Percentiles rank a stretch among this genome's conserved stretches.
Evolutionary conservation across 2,888 invertebrate genomes (phyloP).

Genomic region (Nomada fucata): DNA sequence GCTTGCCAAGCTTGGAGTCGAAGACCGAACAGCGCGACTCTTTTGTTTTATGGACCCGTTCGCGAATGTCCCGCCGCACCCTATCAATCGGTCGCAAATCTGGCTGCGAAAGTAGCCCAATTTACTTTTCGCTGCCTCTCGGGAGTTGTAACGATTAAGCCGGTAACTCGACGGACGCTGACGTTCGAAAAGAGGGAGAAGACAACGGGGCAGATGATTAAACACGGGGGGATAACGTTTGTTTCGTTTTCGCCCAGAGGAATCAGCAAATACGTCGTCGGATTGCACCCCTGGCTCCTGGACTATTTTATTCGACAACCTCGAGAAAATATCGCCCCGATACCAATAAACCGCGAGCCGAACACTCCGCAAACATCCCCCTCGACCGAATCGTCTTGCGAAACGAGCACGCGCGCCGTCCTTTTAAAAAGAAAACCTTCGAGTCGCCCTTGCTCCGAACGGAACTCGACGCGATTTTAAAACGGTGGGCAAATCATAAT

Average conservation of each 20-base stretch:
- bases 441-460: too few species aligned
- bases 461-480: too few species aligned
- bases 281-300: conserved; percentile 48
- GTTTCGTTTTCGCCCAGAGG: conserved; percentile 73
- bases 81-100: conserved; percentile 1
- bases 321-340: conserved; percentile 26
- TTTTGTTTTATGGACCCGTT: conserved; percentile 12
- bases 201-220: conserved; percentile 67
- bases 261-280: conserved; percentile 72
- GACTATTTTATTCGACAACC: conserved; percentile 34
- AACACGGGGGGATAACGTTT: conserved; percentile 64
- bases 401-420: too few species aligned
- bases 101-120: conserved; percentile 39
- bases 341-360: neutral
- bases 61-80: neutral
- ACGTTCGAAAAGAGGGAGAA: conserved; percentile 50
- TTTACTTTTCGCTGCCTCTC: conserved; percentile 38
- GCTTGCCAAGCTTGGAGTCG: neutral
- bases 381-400: too few species aligned
- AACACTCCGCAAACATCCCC: too few species aligned
- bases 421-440: too few species aligned
- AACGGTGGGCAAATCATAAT: too few species aligned
- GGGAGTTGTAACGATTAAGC: conserved; percentile 50
- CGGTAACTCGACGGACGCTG: conserved; percentile 31
- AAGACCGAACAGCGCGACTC: neutral